These are phyloP conservation scores for Crotalus viridis DNA, from an alignment of 2,113 vertebrate species.

Conservation along the genomic window DNA sequence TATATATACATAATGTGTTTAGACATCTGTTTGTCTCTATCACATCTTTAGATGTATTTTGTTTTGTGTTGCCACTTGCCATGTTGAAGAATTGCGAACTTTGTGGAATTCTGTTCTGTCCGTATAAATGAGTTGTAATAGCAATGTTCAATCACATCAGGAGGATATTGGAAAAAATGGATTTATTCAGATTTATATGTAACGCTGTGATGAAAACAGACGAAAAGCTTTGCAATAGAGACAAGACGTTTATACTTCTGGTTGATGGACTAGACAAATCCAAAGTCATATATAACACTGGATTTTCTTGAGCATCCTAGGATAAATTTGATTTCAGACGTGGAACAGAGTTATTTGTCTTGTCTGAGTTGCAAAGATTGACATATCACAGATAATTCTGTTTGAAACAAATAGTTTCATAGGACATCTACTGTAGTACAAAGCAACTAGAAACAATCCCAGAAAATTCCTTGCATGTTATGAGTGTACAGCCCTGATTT, in stretches of 20 bases:
- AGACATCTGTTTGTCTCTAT: not conserved
- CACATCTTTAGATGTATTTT: not conserved
- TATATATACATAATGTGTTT: not conserved
- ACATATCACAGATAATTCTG: not conserved
- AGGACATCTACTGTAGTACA: not conserved
- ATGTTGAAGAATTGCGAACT: not conserved
- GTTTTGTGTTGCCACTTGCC: not conserved
- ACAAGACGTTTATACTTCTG: not conserved
- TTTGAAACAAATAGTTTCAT: not conserved
- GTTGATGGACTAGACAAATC: not conserved
- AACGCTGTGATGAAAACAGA: not conserved
- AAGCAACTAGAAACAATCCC: constrained; percentile 52
- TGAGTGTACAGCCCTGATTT: constrained; percentile 42
- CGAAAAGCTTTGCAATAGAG: not conserved
- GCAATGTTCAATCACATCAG: not conserved
- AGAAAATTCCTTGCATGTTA: constrained; percentile 24
- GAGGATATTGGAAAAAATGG: not conserved
- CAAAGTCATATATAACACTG: not conserved
- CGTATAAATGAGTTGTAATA: not conserved
- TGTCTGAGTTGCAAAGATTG: not conserved
- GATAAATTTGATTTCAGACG: not conserved
- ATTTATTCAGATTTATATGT: not conserved
- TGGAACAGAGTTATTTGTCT: not conserved
- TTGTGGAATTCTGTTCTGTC: not conserved
- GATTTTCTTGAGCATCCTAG: not conserved